Conservation (phyloP, 2,797 vertebrate genomes). For the Glyptemys insculpta region DNA sequence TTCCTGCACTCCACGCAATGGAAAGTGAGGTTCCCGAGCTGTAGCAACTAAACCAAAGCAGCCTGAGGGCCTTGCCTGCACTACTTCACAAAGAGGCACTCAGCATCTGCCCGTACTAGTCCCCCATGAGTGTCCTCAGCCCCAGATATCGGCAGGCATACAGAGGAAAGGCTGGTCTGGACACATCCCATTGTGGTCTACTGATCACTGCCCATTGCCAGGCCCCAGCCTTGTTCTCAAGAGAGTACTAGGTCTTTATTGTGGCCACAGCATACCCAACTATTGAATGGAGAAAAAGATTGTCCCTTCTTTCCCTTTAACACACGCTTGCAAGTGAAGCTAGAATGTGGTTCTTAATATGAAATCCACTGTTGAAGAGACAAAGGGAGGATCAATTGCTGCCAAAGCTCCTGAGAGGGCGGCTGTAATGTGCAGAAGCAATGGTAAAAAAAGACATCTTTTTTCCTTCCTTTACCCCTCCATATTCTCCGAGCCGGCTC, state of each 20-base stretch:
- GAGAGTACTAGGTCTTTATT: background rate
- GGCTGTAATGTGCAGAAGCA: background rate
- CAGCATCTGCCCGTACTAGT: background rate
- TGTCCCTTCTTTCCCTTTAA: background rate
- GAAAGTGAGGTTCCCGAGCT: background rate
- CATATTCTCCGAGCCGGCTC: background rate
- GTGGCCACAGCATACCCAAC: background rate
- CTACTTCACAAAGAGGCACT: background rate
- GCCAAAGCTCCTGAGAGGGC: background rate
- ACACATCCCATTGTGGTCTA: rapidly evolving
- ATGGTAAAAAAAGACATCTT: background rate
- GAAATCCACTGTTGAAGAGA: background rate
- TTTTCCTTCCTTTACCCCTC: rapidly evolving
- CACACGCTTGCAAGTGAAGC: background rate
- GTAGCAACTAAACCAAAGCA: background rate
- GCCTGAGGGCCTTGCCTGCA: background rate
- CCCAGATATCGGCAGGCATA: background rate
- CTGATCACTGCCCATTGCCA: background rate
- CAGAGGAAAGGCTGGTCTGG: background rate
- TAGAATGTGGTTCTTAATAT: background rate
- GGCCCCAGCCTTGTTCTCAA: background rate
- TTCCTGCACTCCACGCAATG: background rate
- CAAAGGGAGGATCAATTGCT: background rate
- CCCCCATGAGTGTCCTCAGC: background rate
- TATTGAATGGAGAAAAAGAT: background rate